phyloP scores from a whole-genome alignment of 37 sponge, comb jelly and placozoan species.

The Amphimedon queenslandica region DNA sequence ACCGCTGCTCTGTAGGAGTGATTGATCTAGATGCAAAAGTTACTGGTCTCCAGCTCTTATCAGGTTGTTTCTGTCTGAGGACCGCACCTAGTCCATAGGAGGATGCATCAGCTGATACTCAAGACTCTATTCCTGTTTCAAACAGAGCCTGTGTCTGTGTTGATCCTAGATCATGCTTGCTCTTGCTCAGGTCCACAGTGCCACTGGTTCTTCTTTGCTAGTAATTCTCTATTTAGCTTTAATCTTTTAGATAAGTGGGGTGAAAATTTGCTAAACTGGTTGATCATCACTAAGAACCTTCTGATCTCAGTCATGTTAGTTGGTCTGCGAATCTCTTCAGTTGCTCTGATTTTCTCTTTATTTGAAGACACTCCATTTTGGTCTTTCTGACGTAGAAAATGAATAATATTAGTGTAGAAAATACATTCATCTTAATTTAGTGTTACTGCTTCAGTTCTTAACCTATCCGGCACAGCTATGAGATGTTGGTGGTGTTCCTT shows the following conservation, averaged over 20 bases:
- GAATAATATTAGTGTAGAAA: constrained; percentile 4
- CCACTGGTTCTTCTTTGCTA: background rate
- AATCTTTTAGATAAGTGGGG: background rate
- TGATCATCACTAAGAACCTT: background rate
- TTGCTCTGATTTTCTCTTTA: background rate
- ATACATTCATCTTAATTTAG: constrained; percentile 15
- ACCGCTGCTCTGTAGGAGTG: no score
- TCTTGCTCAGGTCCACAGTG: background rate
- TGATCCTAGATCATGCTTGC: background rate
- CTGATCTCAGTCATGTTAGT: background rate
- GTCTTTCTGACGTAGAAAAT: background rate
- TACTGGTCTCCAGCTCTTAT: constrained; percentile 9
- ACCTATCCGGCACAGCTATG: background rate
- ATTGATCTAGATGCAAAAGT: background rate
- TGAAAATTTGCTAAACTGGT: background rate
- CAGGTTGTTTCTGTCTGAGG: constrained; percentile 23
- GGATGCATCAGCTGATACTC: constrained; percentile 14
- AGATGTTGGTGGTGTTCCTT: constrained; percentile 10
- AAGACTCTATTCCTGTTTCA: background rate
- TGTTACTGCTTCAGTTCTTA: background rate
- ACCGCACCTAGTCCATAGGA: constrained; percentile 20
- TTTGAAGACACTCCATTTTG: background rate
- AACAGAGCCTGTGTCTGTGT: background rate
- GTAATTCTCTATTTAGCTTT: background rate
- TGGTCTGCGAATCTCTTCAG: background rate